These are phyloP conservation scores for Cariama cristata DNA, from an alignment of 2,113 vertebrate species.

Conservation along the genomic window DNA sequence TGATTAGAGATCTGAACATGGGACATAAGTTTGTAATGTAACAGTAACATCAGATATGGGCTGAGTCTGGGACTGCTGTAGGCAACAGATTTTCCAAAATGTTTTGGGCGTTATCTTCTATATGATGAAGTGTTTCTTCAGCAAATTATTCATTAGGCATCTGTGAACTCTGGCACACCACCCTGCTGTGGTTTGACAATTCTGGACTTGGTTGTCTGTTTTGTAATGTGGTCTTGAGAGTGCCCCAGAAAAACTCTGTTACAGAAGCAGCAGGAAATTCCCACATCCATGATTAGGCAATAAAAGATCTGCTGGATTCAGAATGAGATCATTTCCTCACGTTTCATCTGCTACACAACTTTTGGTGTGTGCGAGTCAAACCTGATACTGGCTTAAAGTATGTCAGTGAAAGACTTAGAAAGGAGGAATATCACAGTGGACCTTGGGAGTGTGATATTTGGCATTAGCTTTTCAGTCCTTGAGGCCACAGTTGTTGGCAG, in stretches of 20 bases:
- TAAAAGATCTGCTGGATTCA: not conserved
- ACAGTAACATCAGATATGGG: accelerated
- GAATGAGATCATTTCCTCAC: constrained; percentile 16
- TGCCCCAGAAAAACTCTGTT: not conserved
- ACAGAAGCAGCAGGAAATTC: not conserved
- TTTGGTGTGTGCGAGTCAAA: not conserved
- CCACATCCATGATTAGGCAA: not conserved
- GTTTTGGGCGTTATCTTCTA: not conserved
- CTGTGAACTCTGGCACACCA: not conserved
- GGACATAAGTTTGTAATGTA: not conserved
- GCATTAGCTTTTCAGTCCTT: not conserved
- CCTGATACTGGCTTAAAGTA: not conserved
- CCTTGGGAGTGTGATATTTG: not conserved
- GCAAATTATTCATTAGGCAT: not conserved
- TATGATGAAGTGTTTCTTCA: not conserved
- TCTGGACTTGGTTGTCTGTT: not conserved
- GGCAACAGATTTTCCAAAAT: not conserved
- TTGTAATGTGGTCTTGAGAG: not conserved
- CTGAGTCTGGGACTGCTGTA: not conserved
- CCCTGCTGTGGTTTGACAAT: not conserved
- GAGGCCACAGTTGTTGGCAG: not conserved
- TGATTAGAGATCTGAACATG: not conserved
- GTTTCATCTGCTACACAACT: not conserved
- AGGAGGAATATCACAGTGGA: not conserved
- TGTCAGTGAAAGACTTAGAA: not conserved